A percentile compares a stretch with the other conserved stretches of the same genome.
phyloP scores from a whole-genome alignment of 1,140 invertebrate species.

The silkworm (Bombyx mori) region DNA sequence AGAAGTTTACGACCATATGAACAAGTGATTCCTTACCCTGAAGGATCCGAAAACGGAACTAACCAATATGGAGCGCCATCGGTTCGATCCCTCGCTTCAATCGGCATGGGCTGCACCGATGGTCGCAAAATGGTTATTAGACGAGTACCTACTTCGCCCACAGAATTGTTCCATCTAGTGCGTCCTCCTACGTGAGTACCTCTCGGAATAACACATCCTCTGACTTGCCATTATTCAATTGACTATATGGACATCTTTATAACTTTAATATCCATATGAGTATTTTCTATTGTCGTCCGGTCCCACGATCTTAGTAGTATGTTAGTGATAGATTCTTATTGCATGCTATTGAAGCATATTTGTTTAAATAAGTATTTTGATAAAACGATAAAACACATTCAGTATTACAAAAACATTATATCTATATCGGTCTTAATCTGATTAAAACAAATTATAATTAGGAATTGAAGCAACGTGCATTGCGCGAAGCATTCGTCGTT shows the following conservation, averaged over 20 bases:
- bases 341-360: too few relatives aligned
- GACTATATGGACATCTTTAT: conserved; percentile 22
- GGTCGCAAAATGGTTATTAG: conserved; percentile 87
- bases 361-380: too few relatives aligned
- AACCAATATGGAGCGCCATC: conserved; percentile 76
- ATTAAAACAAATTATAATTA: too few relatives aligned
- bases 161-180: conserved; percentile 85
- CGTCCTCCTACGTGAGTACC: conserved; percentile 84
- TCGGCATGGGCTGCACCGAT: conserved; percentile 88
- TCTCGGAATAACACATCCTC: conserved; percentile 50
- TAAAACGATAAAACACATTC: too few relatives aligned
- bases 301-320: too few relatives aligned
- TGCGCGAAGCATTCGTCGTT: too few relatives aligned
- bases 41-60: conserved; percentile 64
- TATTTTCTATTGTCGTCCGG: too few relatives aligned
- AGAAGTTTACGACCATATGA: conserved; percentile 61
- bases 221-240: conserved; percentile 57
- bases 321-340: too few relatives aligned
- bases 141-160: conserved; percentile 84
- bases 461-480: too few relatives aligned
- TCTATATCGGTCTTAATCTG: too few relatives aligned
- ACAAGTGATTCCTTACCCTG: conserved; percentile 50
- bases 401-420: too few relatives aligned
- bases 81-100: conserved; percentile 82
- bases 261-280: too few relatives aligned